Percentiles rank a stretch among this genome's conserved stretches.
phyloP scores from a whole-genome alignment of 1,140 invertebrate species.

The Akabosia matsudoensis region DNA sequence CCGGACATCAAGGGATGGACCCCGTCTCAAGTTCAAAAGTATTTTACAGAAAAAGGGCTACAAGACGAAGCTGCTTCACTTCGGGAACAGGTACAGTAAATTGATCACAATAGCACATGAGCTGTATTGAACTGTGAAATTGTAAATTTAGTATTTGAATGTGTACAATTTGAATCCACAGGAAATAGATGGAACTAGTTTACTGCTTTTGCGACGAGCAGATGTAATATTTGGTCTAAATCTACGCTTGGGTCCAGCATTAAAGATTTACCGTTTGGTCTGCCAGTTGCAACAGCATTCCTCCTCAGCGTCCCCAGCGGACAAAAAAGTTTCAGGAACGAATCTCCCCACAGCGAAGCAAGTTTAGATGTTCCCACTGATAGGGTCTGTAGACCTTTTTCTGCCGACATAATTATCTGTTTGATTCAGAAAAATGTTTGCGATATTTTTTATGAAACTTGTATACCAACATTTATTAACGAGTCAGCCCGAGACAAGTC shows the following conservation, averaged over 20 bases:
- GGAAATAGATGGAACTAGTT: slow-evolving; percentile 82
- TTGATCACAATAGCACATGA: slow-evolving; percentile 31
- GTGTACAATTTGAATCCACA: slow-evolving; percentile 54
- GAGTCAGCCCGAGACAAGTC: too few species aligned
- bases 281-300: slow-evolving; percentile 51
- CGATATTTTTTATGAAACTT: too few species aligned
- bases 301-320: background rate
- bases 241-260: slow-evolving; percentile 76
- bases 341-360: background rate
- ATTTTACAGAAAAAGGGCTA: slow-evolving; percentile 68
- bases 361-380: background rate
- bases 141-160: too few species aligned
- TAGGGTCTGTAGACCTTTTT: too few species aligned
- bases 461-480: too few species aligned
- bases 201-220: slow-evolving; percentile 71
- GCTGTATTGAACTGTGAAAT: too few species aligned
- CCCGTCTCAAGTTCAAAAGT: slow-evolving; percentile 73
- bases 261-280: slow-evolving; percentile 77
- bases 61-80: slow-evolving; percentile 72
- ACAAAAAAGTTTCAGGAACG: background rate
- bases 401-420: too few species aligned
- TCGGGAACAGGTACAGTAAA: slow-evolving; percentile 66
- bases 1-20: slow-evolving; percentile 72
- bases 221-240: slow-evolving; percentile 75
- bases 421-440: too few species aligned